Evolutionary conservation across 2,888 invertebrate species (phyloP), one percentile per base, ranked within the genome.

Genomic region (Diaperis boleti): DNA sequence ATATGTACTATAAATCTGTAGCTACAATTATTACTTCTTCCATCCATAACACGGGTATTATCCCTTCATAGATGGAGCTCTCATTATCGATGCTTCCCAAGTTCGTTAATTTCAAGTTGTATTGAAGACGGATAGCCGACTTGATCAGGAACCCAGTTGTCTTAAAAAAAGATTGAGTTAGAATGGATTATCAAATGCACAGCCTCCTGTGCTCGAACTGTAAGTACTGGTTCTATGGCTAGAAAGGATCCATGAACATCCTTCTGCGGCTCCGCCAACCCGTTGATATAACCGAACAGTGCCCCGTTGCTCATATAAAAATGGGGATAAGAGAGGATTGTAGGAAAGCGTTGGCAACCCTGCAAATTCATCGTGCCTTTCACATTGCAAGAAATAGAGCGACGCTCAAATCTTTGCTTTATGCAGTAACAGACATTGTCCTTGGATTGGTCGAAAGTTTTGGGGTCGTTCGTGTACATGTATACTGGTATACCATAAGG

Each of bases 241-340:
- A 54, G 22, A 31, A 44, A 20, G 49, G 59, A 87, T 42, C 84
- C 84, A 69, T 90, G 90, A 29, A 83, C 81, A 50, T 83, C 81
- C 63, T 80, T 80, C 7, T 83, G 78, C 0, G 89, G 88, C 0
- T 2, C 26, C n/a, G 76, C 74, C 29, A 89, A 66, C 3, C 88
- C 88, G 0, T 73, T 79, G 62, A 86, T 85, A 74, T 81, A 87
- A 1, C 83, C 81, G 3, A 83, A 72, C 5, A 88, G 76, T 41
- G 83, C 82, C 3, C 84, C 83, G 7, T 86, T 86, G 0, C 79
- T 88, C 11, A 87, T 80, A 74, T 87, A 85, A 80, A 86, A 89
- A 79, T 91, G 91, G 0, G 91, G 90, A 62, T 87, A 82, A 0
- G 89, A 89, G 10, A 86, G 82, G 29, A 88, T 82, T 14, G 88